Evolutionary conservation across 2,113 vertebrate genomes (phyloP).

Genomic region (Geothlypis trichas): DNA sequence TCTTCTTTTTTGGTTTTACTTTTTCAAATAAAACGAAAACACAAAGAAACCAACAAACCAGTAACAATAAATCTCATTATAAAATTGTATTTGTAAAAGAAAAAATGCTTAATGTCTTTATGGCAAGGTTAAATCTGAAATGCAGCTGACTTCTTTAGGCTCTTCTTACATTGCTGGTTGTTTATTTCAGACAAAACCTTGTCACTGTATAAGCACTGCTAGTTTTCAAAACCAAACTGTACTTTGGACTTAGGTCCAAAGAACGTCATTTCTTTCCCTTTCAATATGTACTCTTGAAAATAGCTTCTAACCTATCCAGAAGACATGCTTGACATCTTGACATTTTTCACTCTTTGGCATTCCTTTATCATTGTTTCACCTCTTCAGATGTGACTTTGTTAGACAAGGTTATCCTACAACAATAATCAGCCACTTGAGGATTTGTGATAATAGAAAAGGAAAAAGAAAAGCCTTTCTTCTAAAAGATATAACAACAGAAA

Average conservation of each 20-base stretch:
- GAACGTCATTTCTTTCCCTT: neutral
- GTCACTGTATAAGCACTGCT: neutral
- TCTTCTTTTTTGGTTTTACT: neutral
- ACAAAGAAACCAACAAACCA: neutral
- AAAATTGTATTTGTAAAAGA: neutral
- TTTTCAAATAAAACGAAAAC: neutral
- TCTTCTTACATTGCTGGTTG: fast-evolving
- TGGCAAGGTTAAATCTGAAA: neutral
- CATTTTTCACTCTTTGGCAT: neutral
- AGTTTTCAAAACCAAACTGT: neutral
- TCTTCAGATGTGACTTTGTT: neutral
- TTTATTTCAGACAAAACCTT: neutral
- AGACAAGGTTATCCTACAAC: neutral
- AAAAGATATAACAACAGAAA: neutral
- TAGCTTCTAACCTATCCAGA: neutral
- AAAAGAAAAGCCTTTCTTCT: neutral
- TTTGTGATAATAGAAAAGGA: neutral
- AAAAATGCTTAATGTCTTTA: neutral
- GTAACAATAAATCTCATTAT: neutral
- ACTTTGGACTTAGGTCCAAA: neutral
- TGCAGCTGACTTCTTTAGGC: neutral
- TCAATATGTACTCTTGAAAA: neutral
- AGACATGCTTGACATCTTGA: neutral
- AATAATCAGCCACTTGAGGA: neutral
- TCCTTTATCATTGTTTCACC: neutral